Evolutionary conservation across 2,797 vertebrate genomes (phyloP), one percentile per base, ranked within the genome.

Genomic region (Etheostoma nigrum): DNA sequence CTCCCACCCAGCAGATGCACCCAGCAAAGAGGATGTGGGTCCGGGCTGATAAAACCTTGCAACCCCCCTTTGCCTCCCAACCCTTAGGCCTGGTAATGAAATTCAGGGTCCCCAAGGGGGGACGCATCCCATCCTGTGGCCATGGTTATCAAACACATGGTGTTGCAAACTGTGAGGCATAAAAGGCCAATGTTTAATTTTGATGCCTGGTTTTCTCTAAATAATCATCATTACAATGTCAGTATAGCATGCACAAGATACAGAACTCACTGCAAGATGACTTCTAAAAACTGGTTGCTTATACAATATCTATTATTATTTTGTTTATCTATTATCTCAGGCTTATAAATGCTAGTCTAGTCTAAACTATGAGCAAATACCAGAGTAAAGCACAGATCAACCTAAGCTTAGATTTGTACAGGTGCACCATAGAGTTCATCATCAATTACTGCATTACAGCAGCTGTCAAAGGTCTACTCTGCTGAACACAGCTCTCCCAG

Each of bases 11-110:
- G 79, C 88, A 88, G 76, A 90, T 87, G 81, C 58, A 77, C 63
- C 66, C 42, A 67, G 58, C 49, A 76, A 72, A 83, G 54, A 68
- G 16, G 57, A 76, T 48, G 65, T 59, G 59, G 65, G 58, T 70
- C 40, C 36, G 16, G 66, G 71, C 74, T 79, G 84, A 87, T 76
- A 74, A 54, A 73, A 52, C 51, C 57, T 55, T 27, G 42, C 25
- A 64, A 51, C 66, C 61, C 62, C 64, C 54, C 36, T 30, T 18
- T 73, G 65, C 64, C n/a, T 33, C 61, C 52, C 27, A 61, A 67
- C 74, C 67, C 68, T 79, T 61, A 72, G 62, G 72, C 78, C 64
- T 81, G 48, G 48, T 91, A 92, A 93, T 93, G 81, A 87, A 82
- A 94, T 91, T 91, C 85, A 86, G 60, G 44, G 65, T 59, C 83